Percentiles rank a stretch among this genome's conserved stretches.
Conservation (phyloP, 53 echinoderm and acorn worm species). For the Mesocentrotus franciscanus region DNA sequence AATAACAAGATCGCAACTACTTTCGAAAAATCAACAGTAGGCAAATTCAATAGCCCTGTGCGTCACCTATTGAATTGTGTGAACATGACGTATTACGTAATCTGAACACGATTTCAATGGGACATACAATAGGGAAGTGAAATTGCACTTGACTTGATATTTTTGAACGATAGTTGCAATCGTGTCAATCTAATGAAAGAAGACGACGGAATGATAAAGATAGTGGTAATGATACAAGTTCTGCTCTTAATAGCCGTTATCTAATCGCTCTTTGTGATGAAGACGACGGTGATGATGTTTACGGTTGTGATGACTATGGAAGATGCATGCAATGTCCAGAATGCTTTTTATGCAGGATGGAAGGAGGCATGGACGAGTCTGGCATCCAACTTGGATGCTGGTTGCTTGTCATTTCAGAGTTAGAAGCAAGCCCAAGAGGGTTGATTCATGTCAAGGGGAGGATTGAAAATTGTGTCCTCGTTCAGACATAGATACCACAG, state of each 20-base stretch:
- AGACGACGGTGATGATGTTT: not conserved
- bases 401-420: not conserved
- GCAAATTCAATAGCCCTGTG: too few species aligned
- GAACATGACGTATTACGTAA: too few species aligned
- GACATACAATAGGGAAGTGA: too few species aligned
- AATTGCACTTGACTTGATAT: too few species aligned
- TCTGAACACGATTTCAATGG: too few species aligned
- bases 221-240: not conserved
- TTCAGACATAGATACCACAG: slow-evolving; percentile 44
- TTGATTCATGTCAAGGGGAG: slow-evolving; percentile 10
- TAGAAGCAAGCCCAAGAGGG: not conserved
- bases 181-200: too few species aligned
- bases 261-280: not conserved
- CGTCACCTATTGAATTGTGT: too few species aligned
- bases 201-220: not conserved
- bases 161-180: too few species aligned
- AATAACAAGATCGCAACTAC: too few species aligned
- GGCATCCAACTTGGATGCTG: not conserved
- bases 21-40: too few species aligned
- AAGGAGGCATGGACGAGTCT: not conserved
- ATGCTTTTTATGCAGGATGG: not conserved
- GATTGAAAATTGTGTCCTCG: slow-evolving; percentile 29
- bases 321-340: not conserved
- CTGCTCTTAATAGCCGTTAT: too few species aligned
- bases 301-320: not conserved